Conservation (phyloP, 1,140 invertebrate species). For the Mycetomoellerius zeteki region DNA sequence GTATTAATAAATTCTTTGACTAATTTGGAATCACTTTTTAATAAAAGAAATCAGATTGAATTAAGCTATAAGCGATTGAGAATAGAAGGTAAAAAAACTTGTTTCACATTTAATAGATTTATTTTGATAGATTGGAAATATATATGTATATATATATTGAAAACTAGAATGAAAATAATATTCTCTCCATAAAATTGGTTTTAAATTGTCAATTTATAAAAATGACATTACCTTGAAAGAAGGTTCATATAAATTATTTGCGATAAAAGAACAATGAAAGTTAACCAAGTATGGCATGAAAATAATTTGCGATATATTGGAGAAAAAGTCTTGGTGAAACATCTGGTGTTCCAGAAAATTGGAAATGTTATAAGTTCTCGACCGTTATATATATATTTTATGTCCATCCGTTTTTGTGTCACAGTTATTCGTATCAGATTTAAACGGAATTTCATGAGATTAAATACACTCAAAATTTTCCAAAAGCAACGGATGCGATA, state of each 20-base stretch:
- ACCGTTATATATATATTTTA: not conserved
- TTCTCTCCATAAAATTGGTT: not conserved
- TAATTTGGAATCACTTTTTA: no score
- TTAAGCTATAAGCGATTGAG: no score
- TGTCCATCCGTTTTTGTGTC: not conserved
- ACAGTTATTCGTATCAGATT: not conserved
- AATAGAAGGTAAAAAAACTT: no score
- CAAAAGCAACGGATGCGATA: not conserved
- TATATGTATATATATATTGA: no score
- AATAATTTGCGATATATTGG: conserved; percentile 16
- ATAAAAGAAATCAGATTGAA: no score
- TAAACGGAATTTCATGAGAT: not conserved
- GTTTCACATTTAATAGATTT: no score
- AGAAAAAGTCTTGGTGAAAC: not conserved
- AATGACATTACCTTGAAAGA: not conserved
- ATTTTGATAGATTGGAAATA: no score
- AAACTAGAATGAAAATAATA: no score
- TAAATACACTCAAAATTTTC: not conserved
- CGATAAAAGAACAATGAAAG: not conserved
- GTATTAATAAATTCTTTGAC: no score
- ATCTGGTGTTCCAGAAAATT: not conserved
- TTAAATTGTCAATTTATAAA: not conserved
- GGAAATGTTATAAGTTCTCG: not conserved
- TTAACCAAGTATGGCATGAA: not conserved
- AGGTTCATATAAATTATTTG: not conserved